These are phyloP conservation scores for Antheraea pernyi DNA, from an alignment of 1,140 invertebrate species.

Conservation along the genomic window DNA sequence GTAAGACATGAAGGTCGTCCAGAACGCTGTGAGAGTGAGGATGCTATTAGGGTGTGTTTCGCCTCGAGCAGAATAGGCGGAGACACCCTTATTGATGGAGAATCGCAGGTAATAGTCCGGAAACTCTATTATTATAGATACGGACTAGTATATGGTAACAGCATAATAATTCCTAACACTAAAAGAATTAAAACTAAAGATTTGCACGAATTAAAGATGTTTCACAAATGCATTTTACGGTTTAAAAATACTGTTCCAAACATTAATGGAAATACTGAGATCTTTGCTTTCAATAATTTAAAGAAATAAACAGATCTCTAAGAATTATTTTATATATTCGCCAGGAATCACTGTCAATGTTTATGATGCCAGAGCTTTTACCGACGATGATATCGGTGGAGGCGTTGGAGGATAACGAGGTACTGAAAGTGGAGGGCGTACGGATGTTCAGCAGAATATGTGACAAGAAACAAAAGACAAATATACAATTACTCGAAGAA, in stretches of 20 bases:
- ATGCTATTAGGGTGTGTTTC: constrained; percentile 84
- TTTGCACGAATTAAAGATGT: neutral
- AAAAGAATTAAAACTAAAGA: too few species aligned
- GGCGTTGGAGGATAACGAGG: constrained; percentile 91
- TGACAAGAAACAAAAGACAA: constrained; percentile 82
- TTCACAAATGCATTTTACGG: too few species aligned
- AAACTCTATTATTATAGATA: too few species aligned
- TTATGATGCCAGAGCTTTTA: constrained; percentile 88
- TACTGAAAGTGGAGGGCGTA: constrained; percentile 83
- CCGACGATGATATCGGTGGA: constrained; percentile 87
- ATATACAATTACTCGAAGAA: constrained; percentile 79
- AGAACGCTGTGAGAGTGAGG: constrained; percentile 82
- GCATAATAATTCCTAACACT: neutral
- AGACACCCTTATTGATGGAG: constrained; percentile 82
- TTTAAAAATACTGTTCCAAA: too few species aligned
- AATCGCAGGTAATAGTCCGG: constrained; percentile 82
- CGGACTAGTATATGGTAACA: too few species aligned
- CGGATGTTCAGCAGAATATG: constrained; percentile 82
- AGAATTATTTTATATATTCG: constrained; percentile 31
- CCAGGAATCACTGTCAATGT: constrained; percentile 85
- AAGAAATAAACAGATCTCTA: neutral
- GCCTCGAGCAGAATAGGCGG: constrained; percentile 86
- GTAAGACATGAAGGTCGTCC: constrained; percentile 86
- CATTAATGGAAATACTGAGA: too few species aligned
- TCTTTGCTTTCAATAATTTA: neutral